Evolutionary conservation across 2,797 vertebrate genomes (phyloP).

Genomic region (Spinus olivaceus): DNA sequence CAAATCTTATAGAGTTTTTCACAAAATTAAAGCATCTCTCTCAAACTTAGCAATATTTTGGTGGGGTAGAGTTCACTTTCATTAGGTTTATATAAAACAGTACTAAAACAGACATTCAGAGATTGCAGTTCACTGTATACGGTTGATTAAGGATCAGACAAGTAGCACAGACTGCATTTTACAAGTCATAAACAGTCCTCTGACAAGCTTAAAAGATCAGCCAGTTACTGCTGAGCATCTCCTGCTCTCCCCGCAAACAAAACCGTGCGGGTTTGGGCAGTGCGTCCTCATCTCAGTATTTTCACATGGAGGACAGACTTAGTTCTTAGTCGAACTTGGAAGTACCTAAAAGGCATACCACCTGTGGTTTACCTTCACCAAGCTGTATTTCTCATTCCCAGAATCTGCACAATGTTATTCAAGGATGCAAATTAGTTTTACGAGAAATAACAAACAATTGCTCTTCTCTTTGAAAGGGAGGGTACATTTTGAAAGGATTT

Average conservation of each 20-base stretch:
- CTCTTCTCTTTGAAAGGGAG: background rate
- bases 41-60: background rate
- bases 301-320: background rate
- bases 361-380: background rate
- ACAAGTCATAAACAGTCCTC: background rate
- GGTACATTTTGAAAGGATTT: background rate
- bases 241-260: background rate
- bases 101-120: background rate
- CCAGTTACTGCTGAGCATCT: background rate
- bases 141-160: background rate
- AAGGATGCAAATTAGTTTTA: background rate
- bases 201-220: background rate
- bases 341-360: background rate
- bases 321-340: background rate
- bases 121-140: background rate
- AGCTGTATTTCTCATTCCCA: background rate
- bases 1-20: background rate
- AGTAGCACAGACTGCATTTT: background rate
- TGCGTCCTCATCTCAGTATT: background rate
- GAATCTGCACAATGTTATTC: background rate
- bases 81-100: background rate
- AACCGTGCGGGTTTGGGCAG: rapidly evolving
- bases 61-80: background rate
- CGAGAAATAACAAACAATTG: background rate
- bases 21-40: background rate